Percentiles rank a stretch among this genome's conserved stretches.
Conservation (phyloP, 2,797 vertebrate genomes). For the Pampus argenteus region DNA sequence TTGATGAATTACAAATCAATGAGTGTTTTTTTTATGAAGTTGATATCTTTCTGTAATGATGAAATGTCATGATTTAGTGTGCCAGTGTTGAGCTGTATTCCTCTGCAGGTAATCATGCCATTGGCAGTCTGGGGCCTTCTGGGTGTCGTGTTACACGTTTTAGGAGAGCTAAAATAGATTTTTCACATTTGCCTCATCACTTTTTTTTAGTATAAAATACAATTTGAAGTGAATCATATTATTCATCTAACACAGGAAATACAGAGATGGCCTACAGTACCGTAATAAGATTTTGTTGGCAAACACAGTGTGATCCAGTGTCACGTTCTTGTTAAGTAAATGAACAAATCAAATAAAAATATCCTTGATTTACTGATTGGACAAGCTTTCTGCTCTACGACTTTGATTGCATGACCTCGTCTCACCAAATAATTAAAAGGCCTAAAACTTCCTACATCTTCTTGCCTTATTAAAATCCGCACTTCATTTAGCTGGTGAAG, state of each 20-base stretch:
- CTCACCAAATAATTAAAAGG: constrained; percentile 21
- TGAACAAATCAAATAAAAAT: constrained; percentile 22
- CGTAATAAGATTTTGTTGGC: background rate
- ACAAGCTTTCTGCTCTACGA: background rate
- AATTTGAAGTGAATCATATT: background rate
- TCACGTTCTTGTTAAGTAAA: constrained; percentile 15
- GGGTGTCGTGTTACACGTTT: background rate
- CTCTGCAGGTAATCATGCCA: constrained; percentile 22
- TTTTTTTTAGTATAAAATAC: background rate
- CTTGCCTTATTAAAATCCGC: constrained; percentile 38
- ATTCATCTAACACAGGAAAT: background rate
- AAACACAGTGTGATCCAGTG: background rate
- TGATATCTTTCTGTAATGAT: constrained; percentile 14
- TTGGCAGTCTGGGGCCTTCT: background rate
- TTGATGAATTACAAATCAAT: constrained; percentile 58
- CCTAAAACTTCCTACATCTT: constrained; percentile 34
- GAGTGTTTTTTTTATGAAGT: constrained; percentile 33
- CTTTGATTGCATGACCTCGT: constrained; percentile 28
- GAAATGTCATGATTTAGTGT: constrained; percentile 4
- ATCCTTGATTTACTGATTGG: constrained; percentile 4
- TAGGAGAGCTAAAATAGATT: background rate
- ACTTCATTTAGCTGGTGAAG: constrained; percentile 52
- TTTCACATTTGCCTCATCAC: background rate
- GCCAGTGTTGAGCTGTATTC: constrained; percentile 6
- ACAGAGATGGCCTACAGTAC: background rate